Percentiles rank a stretch among this genome's conserved stretches.
phyloP scores from a whole-genome alignment of 2,797 vertebrate species.

The Platalea minor region DNA sequence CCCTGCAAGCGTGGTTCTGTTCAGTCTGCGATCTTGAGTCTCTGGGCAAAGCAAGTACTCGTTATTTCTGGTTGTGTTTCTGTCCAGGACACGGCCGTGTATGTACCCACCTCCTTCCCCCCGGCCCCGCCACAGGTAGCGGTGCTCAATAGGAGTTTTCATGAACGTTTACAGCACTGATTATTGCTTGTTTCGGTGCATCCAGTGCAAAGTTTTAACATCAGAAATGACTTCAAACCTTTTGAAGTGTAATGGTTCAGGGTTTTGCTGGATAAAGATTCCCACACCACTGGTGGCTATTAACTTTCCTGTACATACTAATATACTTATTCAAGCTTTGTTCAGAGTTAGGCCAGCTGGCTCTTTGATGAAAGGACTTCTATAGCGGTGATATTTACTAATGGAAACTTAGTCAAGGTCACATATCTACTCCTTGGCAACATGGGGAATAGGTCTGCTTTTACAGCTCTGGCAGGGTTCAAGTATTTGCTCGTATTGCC shows the following conservation, averaged over 20 bases:
- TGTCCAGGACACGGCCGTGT: background rate
- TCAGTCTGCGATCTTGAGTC: background rate
- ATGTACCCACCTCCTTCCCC: accelerated
- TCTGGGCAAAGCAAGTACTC: background rate
- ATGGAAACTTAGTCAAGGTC: background rate
- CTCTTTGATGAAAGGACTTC: background rate
- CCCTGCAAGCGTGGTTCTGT: background rate
- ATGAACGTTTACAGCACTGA: too few relatives aligned
- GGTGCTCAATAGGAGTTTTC: background rate
- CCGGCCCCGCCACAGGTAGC: too few relatives aligned
- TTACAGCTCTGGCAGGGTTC: accelerated
- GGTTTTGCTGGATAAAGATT: background rate
- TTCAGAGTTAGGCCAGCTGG: background rate
- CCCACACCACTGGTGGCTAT: background rate
- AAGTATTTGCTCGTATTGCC: background rate
- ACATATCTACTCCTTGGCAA: background rate
- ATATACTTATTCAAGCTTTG: background rate
- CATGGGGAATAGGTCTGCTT: background rate
- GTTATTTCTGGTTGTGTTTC: background rate
- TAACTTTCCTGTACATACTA: background rate
- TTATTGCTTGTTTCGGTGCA: background rate
- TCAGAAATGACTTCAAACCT: background rate
- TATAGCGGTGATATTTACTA: accelerated
- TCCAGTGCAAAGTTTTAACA: background rate
- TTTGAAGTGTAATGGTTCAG: background rate